Base-by-base conservation (phyloP, 2,113 vertebrate species). In the Phodopus roborovskii region DNA sequence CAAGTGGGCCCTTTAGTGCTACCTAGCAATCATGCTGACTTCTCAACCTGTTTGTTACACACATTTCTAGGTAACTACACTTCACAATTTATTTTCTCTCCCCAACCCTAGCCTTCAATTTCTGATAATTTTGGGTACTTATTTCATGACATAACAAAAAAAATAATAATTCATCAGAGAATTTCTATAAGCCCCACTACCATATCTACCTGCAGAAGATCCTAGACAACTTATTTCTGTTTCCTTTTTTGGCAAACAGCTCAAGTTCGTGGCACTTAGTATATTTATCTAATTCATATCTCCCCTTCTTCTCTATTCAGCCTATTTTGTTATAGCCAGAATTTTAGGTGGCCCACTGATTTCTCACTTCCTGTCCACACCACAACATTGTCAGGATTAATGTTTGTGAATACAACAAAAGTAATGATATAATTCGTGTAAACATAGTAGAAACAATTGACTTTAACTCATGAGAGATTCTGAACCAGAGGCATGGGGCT, bases 41-140 rank as follows among this genome's bases (percentile, higher is more conserved):
- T 83, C 56, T 62, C 12, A 82, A 42, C 50, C 20, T 39, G 36
- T 7, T 9, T 82, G 36, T 60, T 64, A 33, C 17, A 53, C 60
- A 53, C 36, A 62, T 84, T 71, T 64, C 36, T 77, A 64, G 50
- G 91, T 56, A 62, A 78, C 53, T 89, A 56, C 22, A 56, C 22
- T 64, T 89, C 16, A 53, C 42, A 71, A 36, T 10, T 33, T 64
- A 92, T 71, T 88, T 71, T 88, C 53, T 96, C 22, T 62, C 19
- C 42, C 26, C 30, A 85, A n/a, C 45, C 12, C 22, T 24, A 48
- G 39, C 11, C 53, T 88, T 83, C 70, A 79, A 22, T 45, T 58
- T 90, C 22, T 81, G 39, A 58, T 79, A 93, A 70, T 62, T 45
- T 42, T 91, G n/a, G n/a, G 36, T 88, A 90, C 74, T 88, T 93